Conservation (phyloP, 1,140 invertebrate species). For the Asobara japonica region DNA sequence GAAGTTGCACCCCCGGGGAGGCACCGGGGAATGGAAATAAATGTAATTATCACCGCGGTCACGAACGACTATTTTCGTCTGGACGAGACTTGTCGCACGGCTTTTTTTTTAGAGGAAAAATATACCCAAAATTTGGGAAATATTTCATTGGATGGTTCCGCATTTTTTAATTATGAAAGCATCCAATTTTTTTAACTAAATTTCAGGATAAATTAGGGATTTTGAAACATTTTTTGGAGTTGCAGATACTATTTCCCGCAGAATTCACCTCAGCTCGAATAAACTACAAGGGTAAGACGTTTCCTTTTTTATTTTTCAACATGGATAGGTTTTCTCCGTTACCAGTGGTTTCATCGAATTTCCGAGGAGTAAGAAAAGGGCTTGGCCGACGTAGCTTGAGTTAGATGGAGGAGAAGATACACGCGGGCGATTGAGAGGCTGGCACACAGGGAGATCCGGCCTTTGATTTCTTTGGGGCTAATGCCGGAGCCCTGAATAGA, state of each 20-base stretch:
- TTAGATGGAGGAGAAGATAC: conserved; percentile 23
- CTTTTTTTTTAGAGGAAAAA: neutral
- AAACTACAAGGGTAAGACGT: conserved; percentile 5
- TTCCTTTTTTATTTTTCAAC: neutral
- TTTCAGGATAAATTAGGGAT: neutral
- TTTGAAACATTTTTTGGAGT: neutral
- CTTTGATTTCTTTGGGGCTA: conserved; percentile 44
- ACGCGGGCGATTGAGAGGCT: conserved; percentile 37
- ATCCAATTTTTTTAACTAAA: neutral
- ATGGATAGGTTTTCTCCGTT: neutral
- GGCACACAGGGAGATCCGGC: conserved; percentile 33
- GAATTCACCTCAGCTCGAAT: neutral
- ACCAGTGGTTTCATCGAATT: conserved; percentile 14
- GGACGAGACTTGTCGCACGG: neutral
- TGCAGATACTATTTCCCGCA: conserved; percentile 16
- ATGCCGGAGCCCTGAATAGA: conserved; percentile 44
- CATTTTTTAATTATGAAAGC: no score
- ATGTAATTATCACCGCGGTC: conserved; percentile 3
- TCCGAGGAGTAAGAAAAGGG: conserved; percentile 5
- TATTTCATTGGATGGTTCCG: no score
- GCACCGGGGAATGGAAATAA: neutral
- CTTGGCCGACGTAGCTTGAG: neutral
- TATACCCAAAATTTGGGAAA: no score
- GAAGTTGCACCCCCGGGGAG: neutral
- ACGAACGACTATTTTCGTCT: neutral